phyloP scores from a whole-genome alignment of 2,113 vertebrate genomes.

The Corythornis madagascariensis region DNA sequence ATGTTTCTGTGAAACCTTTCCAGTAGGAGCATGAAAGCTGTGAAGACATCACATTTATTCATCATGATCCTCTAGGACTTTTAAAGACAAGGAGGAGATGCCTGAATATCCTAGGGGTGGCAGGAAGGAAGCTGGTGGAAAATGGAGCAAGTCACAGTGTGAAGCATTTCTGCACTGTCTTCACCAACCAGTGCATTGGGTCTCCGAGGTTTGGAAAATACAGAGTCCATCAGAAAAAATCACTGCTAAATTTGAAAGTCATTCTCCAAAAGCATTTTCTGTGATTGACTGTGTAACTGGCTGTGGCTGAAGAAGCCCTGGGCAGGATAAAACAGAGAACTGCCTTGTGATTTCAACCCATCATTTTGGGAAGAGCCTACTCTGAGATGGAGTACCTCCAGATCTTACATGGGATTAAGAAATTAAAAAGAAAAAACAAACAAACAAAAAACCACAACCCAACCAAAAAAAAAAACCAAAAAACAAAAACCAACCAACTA shows the following conservation, averaged over 20 bases:
- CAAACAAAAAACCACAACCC: too few species aligned
- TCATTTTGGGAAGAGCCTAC: background rate
- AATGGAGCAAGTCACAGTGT: conserved; percentile 51
- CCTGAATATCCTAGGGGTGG: background rate
- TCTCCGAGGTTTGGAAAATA: conserved; percentile 19
- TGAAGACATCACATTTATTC: background rate
- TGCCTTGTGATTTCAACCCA: background rate
- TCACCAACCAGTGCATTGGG: conserved; percentile 4
- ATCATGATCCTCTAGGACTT: background rate
- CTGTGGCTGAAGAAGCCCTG: background rate
- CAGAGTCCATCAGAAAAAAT: background rate
- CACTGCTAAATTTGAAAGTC: conserved; percentile 3
- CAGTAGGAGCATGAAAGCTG: background rate
- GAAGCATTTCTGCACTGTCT: conserved; percentile 22
- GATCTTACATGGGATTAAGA: background rate
- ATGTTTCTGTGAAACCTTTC: background rate
- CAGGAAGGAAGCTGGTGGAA: background rate
- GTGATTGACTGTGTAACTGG: background rate
- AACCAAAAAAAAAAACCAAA: background rate
- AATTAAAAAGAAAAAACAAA: background rate
- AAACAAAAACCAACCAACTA: too few species aligned
- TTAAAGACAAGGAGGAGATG: background rate
- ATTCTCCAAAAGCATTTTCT: background rate
- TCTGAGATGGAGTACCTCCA: background rate
- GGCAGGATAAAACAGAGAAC: background rate